Conservation (phyloP, 1,140 invertebrate genomes). For the Camponotus vicinus region DNA sequence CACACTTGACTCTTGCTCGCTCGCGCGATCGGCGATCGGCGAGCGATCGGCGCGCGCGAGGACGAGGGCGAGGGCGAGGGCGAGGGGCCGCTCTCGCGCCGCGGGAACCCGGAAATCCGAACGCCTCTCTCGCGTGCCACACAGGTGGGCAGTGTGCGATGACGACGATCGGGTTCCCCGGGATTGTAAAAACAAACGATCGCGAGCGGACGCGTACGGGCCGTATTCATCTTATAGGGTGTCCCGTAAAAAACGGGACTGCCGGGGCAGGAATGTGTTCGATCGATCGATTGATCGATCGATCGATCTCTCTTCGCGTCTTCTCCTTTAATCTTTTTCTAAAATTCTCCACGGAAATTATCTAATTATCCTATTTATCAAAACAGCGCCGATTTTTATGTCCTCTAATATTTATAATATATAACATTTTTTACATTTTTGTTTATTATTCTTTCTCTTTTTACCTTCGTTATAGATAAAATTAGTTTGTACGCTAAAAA, state of each 20-base stretch:
- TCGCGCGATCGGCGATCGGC: conserved; percentile 21
- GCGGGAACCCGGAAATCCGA: conserved; percentile 55
- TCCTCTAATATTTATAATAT: background rate
- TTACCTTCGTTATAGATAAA: background rate
- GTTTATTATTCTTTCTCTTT: background rate
- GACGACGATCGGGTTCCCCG: conserved; percentile 15
- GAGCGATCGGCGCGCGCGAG: conserved; percentile 13
- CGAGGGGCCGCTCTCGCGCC: background rate
- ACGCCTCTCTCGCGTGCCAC: conserved; percentile 30
- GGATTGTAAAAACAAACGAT: conserved; percentile 29
- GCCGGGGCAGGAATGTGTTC: conserved; percentile 54
- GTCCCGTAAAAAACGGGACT: conserved; percentile 51
- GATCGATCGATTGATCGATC: conserved; percentile 30
- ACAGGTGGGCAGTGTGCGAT: conserved; percentile 40
- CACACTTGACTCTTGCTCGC: background rate
- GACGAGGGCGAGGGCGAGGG: background rate
- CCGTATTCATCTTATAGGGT: conserved; percentile 53
- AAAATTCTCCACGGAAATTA: background rate
- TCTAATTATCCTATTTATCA: background rate
- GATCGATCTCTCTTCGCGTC: conserved; percentile 5
- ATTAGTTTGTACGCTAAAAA: background rate
- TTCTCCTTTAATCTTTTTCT: background rate
- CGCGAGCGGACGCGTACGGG: conserved; percentile 46
- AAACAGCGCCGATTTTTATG: background rate
- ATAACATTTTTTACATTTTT: background rate